Evolutionary conservation across 2,797 vertebrate genomes (phyloP).

Genomic region (Urocyon cinereoargenteus): DNA sequence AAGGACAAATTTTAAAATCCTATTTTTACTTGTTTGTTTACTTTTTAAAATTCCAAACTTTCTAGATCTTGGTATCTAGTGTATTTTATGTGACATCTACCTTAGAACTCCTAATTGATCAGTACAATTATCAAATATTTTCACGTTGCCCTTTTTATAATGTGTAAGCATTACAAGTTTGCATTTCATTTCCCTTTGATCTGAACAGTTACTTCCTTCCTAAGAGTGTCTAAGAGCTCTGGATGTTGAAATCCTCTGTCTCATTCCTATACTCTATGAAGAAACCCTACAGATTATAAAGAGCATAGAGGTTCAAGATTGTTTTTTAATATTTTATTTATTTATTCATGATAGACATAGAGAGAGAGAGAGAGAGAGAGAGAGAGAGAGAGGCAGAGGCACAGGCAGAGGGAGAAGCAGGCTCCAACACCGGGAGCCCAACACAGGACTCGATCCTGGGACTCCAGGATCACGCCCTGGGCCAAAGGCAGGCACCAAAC

Average conservation of each 20-base stretch:
- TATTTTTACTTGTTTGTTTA: not conserved
- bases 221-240: not conserved
- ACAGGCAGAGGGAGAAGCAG: no score
- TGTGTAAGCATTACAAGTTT: not conserved
- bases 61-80: not conserved
- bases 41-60: not conserved
- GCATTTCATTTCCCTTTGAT: not conserved
- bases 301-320: not conserved
- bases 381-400: no score
- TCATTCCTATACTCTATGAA: not conserved
- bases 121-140: not conserved
- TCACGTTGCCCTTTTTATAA: not conserved
- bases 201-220: not conserved
- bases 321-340: not conserved
- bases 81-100: not conserved
- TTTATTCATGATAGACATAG: no score
- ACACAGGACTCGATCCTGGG: no score
- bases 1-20: not conserved
- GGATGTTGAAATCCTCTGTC: not conserved
- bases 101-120: not conserved
- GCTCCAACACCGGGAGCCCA: no score
- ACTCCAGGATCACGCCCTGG: no score
- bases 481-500: no score
- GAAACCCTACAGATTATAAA: not conserved
- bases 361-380: no score